Percentiles rank a stretch among this genome's conserved stretches.
Evolutionary conservation across 2,797 vertebrate genomes (phyloP).

Genomic region (Darevskia nairensis): DNA sequence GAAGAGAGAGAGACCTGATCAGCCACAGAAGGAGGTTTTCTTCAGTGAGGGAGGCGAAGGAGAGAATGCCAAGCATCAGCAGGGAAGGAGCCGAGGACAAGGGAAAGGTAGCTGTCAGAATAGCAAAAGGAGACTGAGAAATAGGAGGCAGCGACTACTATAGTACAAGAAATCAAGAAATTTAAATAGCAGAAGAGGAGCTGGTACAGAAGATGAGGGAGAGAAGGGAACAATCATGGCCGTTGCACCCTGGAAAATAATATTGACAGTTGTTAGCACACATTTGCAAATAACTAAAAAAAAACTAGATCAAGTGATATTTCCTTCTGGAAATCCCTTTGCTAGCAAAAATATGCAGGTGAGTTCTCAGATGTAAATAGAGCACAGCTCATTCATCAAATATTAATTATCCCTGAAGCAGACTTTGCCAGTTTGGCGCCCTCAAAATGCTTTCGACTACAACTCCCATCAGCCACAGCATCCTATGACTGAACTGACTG

Average conservation of each 20-base stretch:
- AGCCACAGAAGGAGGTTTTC: neutral
- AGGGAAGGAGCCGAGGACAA: neutral
- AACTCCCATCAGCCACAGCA: no score
- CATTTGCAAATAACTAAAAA: neutral
- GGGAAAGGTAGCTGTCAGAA: neutral
- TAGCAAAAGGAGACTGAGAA: neutral
- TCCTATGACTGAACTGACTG: no score
- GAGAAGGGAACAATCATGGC: neutral
- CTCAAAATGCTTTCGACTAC: no score
- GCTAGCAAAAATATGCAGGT: neutral
- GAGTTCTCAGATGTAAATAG: neutral
- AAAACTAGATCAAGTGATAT: neutral
- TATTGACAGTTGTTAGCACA: neutral
- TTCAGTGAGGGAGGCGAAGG: neutral
- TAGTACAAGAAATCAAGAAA: neutral
- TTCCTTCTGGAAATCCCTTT: neutral
- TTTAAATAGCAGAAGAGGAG: neutral
- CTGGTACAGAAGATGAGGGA: neutral
- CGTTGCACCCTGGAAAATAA: neutral
- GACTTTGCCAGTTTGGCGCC: no score
- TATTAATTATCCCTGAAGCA: neutral
- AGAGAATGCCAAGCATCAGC: neutral
- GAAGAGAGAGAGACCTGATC: neutral
- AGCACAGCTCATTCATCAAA: neutral
- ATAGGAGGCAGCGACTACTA: neutral